Evolutionary conservation across 2,888 invertebrate genomes (phyloP), one percentile per base, ranked within the genome.

Genomic region (Macrophya alboannulata): DNA sequence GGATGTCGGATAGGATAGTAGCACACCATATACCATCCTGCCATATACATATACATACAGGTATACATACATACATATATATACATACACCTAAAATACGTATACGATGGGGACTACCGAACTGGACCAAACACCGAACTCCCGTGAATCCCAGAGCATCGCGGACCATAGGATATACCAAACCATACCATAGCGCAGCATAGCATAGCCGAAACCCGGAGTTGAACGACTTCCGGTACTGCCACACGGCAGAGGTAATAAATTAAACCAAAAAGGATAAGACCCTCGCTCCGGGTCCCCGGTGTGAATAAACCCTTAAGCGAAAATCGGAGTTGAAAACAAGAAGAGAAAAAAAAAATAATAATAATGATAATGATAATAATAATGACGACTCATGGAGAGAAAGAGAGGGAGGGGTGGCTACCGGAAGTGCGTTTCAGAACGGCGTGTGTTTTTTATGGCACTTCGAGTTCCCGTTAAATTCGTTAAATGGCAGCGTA

Each of bases 211-310:
- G 25, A 62, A 62, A 68, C 68, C 68, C 68, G 72, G 72, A 21
- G 45, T 74, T 45, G 72, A 74, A 74, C 45, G 72, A 74, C 72
- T 74, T 74, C 72, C 45, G 72, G 72, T 74, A 74, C 45, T 12
- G 45, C 72, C 45, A 21, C 43, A 21, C 72, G 72, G n/a, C 72
- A 25, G 9, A n/a, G 45, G 45, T 45, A 74, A 74, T 74, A 74
- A 74, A 74, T 74, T 45, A 74, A 21, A 45, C 72, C 45, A 9
- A 45, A 45, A 43, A 45, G 72, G 45, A 74, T 74, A 74, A 74
- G 72, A 74, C 43, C 72, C 8, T 37, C 12, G 15, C 37, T 4
- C 15, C 48, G n/a, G 45, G n/a, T 74, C 45, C 17, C n/a, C 45
- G 17, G 45, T 74, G 72, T 45, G 72, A 74, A 45, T 74, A 74